Conservation (phyloP, 2,797 vertebrate species). For the Pseudopleuronectes americanus region DNA sequence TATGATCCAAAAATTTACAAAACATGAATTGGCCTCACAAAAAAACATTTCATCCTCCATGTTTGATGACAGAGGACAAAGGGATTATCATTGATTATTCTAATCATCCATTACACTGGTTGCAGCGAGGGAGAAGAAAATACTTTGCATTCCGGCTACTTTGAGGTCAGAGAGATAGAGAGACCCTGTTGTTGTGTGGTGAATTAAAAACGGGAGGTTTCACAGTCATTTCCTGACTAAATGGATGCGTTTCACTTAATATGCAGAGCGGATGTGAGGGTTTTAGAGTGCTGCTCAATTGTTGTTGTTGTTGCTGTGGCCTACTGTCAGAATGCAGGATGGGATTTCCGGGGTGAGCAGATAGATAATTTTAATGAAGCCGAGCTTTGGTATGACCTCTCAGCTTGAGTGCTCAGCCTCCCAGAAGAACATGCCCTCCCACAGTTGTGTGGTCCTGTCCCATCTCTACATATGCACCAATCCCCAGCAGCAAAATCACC, state of each 20-base stretch:
- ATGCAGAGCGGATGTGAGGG: constrained; percentile 59
- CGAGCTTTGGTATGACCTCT: constrained; percentile 51
- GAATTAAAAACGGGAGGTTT: constrained; percentile 62
- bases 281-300: constrained; percentile 42
- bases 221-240: constrained; percentile 62
- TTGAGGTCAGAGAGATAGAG: constrained; percentile 70
- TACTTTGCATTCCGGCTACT: constrained; percentile 61
- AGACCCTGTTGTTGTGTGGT: constrained; percentile 45
- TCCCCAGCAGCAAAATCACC: constrained; percentile 6
- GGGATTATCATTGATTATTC: constrained; percentile 64
- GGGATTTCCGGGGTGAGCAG: constrained; percentile 38
- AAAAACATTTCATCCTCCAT: constrained; percentile 31
- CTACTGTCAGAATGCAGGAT: constrained; percentile 49
- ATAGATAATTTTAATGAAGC: constrained; percentile 72
- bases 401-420: constrained; percentile 44
- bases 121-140: constrained; percentile 16
- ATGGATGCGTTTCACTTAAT: constrained; percentile 62
- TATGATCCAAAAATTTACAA: constrained; percentile 23
- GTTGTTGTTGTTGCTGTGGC: constrained; percentile 50
- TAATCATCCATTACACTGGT: constrained; percentile 27
- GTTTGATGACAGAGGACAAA: constrained; percentile 38
- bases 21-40: constrained; percentile 38
- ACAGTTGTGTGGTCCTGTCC: constrained; percentile 55
- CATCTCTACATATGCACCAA: constrained; percentile 8
- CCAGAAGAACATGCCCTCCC: constrained; percentile 37